These are phyloP conservation scores for Porites evermanni DNA, from an alignment of 92 coral and sea anemone species.

Conservation along the genomic window DNA sequence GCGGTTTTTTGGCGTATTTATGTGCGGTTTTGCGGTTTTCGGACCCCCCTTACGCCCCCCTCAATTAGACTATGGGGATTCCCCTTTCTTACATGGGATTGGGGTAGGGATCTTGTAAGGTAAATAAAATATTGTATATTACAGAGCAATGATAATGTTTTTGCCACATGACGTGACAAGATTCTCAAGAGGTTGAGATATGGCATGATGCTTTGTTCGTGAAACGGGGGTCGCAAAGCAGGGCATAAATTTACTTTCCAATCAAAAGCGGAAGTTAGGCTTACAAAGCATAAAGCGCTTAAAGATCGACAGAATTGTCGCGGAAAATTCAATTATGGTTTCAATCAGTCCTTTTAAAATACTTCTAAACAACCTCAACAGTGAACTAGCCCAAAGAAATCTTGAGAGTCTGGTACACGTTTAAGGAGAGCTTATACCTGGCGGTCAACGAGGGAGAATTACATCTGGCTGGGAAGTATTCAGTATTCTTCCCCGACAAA, in stretches of 20 bases:
- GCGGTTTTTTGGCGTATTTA: too few species aligned
- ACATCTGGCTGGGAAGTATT: slow-evolving; percentile 76
- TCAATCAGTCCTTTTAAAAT: slow-evolving; percentile 68
- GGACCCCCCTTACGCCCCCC: too few species aligned
- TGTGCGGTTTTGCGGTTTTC: too few species aligned
- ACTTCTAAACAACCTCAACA: slow-evolving; percentile 84
- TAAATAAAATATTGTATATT: too few species aligned
- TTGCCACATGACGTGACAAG: too few species aligned
- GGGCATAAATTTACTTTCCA: background rate
- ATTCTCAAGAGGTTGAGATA: too few species aligned
- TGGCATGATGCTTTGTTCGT: too few species aligned
- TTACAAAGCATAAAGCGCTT: background rate
- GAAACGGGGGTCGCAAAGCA: background rate
- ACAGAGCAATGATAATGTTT: too few species aligned
- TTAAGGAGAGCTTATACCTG: slow-evolving; percentile 61
- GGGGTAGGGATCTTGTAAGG: too few species aligned
- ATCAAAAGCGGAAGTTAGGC: background rate
- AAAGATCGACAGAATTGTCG: background rate
- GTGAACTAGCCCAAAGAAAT: slow-evolving; percentile 67
- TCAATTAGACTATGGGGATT: too few species aligned
- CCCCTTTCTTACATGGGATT: too few species aligned
- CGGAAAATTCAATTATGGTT: background rate
- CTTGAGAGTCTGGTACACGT: slow-evolving; percentile 76
- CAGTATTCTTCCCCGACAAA: slow-evolving; percentile 59
- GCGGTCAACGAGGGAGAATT: slow-evolving; percentile 56